phyloP scores from a whole-genome alignment of 2,888 invertebrate species.

The Xestoiulus laeticollis region DNA sequence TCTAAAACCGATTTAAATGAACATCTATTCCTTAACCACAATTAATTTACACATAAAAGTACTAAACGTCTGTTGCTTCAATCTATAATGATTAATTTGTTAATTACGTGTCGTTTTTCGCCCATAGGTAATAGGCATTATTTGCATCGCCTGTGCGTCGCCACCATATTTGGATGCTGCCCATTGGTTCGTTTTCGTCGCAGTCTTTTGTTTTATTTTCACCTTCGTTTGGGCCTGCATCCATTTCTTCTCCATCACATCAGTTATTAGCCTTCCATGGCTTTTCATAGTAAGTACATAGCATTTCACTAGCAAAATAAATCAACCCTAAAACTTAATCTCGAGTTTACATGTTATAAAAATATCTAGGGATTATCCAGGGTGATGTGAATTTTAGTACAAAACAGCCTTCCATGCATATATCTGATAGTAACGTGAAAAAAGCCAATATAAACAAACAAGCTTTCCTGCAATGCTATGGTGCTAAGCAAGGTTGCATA shows the following conservation, averaged over 20 bases:
- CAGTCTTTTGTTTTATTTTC: conserved; percentile 81
- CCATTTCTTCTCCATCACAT: conserved; percentile 58
- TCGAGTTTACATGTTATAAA: too few species aligned
- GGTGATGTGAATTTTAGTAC: too few species aligned
- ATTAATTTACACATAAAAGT: too few species aligned
- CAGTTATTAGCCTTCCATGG: conserved; percentile 58
- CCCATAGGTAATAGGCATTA: conserved; percentile 75
- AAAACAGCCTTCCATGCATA: too few species aligned
- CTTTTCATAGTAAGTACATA: conserved; percentile 58
- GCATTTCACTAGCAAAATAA: not conserved
- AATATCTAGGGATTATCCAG: too few species aligned
- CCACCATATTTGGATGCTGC: conserved; percentile 73
- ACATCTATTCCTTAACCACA: too few species aligned
- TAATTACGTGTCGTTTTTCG: conserved; percentile 53
- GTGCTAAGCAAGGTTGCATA: too few species aligned
- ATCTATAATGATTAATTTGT: not conserved
- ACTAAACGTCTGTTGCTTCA: not conserved
- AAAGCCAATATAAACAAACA: too few species aligned
- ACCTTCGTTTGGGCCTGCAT: conserved; percentile 68
- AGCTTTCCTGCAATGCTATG: too few species aligned
- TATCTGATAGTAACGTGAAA: too few species aligned
- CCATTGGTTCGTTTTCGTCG: conserved; percentile 86
- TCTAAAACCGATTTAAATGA: too few species aligned
- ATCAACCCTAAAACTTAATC: too few species aligned
- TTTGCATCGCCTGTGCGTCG: conserved; percentile 84